phyloP scores from a whole-genome alignment of 2,113 vertebrate species.

The Callorhinus ursinus region DNA sequence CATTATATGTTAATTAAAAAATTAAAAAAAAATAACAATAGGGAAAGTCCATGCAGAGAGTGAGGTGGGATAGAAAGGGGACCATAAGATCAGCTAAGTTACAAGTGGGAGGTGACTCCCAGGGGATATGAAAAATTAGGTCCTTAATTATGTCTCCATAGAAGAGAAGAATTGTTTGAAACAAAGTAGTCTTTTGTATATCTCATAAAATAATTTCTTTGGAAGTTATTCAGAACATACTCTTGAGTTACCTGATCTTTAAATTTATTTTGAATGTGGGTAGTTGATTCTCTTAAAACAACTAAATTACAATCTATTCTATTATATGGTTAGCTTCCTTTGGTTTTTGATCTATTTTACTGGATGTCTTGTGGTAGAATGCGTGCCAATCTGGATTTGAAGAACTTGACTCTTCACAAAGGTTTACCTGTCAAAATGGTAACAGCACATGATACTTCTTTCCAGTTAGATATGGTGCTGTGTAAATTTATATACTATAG shows the following conservation, averaged over 20 bases:
- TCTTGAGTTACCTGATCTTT: constrained; percentile 14
- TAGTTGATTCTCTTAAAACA: not conserved
- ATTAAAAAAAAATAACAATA: not conserved
- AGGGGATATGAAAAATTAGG: not conserved
- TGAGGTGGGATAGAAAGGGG: not conserved
- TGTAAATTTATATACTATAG: constrained; percentile 55
- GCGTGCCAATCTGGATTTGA: not conserved
- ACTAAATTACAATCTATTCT: not conserved
- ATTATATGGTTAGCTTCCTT: not conserved
- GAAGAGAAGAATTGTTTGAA: constrained; percentile 5
- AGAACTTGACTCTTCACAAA: constrained; percentile 50
- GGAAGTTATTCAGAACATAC: not conserved
- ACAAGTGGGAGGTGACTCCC: not conserved
- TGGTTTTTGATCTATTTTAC: not conserved
- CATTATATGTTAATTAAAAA: too few relatives aligned
- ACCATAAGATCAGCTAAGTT: not conserved
- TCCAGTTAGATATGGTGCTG: constrained; percentile 28
- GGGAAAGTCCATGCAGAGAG: not conserved
- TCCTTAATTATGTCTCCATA: not conserved
- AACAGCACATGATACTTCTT: constrained; percentile 44
- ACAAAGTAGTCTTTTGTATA: constrained; percentile 27
- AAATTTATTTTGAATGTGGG: constrained; percentile 9
- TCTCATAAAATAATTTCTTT: not conserved
- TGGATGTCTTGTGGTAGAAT: not conserved
- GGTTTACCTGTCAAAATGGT: constrained; percentile 52